A percentile compares a stretch with the other conserved stretches of the same genome.
Conservation (phyloP, 2,113 vertebrate species). For the Crypturellus undulatus region DNA sequence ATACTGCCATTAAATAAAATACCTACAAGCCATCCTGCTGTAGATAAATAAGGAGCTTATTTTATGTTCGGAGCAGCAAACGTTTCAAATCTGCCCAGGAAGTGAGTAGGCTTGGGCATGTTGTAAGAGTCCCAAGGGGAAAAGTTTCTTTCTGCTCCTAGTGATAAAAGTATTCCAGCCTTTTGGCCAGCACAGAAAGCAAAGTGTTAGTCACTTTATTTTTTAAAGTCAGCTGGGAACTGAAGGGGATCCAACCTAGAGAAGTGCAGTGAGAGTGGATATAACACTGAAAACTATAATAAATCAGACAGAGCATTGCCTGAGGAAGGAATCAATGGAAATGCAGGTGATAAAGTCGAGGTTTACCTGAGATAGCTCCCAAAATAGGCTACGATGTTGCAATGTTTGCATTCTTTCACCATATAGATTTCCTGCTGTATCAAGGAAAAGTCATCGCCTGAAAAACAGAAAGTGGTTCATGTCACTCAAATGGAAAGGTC, state of each 20-base stretch:
- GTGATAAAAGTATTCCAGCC: slow-evolving; percentile 61
- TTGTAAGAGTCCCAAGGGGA: slow-evolving; percentile 3
- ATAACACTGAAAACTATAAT: not conserved
- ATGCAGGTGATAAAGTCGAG: not conserved
- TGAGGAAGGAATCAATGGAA: not conserved
- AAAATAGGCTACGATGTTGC: slow-evolving; percentile 98
- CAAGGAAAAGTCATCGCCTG: slow-evolving; percentile 98
- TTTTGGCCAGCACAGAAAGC: slow-evolving; percentile 55
- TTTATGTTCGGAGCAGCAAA: not conserved
- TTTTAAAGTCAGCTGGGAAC: not conserved
- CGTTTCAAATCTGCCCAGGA: not conserved
- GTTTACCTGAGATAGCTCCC: slow-evolving; percentile 98
- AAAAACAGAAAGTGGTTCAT: slow-evolving; percentile 67
- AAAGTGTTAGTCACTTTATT: slow-evolving; percentile 39
- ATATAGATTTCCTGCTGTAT: slow-evolving; percentile 99
- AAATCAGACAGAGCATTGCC: not conserved
- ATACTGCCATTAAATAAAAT: not conserved
- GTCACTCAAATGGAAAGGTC: fast-evolving
- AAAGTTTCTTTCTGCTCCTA: slow-evolving; percentile 10
- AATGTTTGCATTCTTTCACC: slow-evolving; percentile 99
- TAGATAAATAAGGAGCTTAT: not conserved
- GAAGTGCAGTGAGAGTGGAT: not conserved
- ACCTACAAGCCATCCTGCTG: not conserved
- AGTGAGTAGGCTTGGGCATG: not conserved
- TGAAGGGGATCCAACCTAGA: not conserved